A percentile compares a stretch with the other conserved stretches of the same genome.
Evolutionary conservation across 92 coral and sea anemone species (phyloP).

Genomic region (Epizoanthus stellaris): DNA sequence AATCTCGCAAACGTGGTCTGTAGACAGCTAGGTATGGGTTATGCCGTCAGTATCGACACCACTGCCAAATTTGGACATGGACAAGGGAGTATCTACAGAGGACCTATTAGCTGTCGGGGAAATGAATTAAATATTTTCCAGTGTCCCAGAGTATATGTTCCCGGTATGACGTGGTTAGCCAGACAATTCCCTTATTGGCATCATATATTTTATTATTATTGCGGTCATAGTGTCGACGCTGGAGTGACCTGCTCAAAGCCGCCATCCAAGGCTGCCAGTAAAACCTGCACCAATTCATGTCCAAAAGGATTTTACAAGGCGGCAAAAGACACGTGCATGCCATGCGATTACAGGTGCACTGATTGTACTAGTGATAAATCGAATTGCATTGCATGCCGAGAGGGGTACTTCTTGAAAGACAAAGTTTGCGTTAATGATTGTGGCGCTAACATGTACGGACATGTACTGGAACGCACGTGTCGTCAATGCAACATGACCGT

Average conservation of each 20-base stretch:
- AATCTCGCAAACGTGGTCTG: conserved; percentile 80
- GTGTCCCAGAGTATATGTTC: conserved; percentile 48
- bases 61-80: conserved; percentile 68
- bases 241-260: conserved; percentile 75
- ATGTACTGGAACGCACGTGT: conserved; percentile 61
- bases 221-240: conserved; percentile 65
- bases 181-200: too few species aligned
- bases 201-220: too few species aligned
- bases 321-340: conserved; percentile 60
- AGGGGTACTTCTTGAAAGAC: conserved; percentile 65
- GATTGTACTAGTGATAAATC: conserved; percentile 58
- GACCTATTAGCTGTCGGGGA: conserved; percentile 63
- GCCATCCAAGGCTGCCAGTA: conserved; percentile 52
- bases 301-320: conserved; percentile 56
- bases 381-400: conserved; percentile 62
- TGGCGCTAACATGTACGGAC: conserved; percentile 62
- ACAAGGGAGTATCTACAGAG: conserved; percentile 67
- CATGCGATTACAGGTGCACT: conserved; percentile 60
- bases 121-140: conserved; percentile 65
- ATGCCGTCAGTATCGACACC: conserved; percentile 69
- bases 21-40: conserved; percentile 78
- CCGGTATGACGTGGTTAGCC: too few species aligned
- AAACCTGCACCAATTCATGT: conserved; percentile 33
- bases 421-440: conserved; percentile 70
- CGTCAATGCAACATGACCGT: conserved; percentile 56